Conservation (phyloP, 2,113 vertebrate species). For the Pluvialis apricaria region DNA sequence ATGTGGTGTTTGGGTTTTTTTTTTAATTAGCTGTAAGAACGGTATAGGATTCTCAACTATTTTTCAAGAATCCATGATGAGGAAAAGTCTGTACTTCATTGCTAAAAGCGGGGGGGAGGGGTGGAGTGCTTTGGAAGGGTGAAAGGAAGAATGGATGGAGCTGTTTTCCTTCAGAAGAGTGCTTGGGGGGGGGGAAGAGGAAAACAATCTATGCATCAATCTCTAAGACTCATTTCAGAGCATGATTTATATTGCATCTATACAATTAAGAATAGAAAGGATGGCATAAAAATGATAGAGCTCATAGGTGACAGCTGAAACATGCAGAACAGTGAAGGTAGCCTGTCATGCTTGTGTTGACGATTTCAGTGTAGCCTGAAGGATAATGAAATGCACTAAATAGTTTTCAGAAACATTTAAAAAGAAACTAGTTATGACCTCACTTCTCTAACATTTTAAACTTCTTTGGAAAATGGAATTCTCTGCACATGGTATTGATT, state of each 20-base stretch:
- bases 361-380: neutral
- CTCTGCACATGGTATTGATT: neutral
- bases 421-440: neutral
- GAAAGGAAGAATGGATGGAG: neutral
- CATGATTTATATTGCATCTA: neutral
- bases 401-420: neutral
- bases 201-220: neutral
- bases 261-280: neutral
- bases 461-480: neutral
- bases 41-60: neutral
- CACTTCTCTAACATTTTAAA: neutral
- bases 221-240: neutral
- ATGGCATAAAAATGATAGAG: neutral
- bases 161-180: neutral
- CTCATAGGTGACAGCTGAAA: neutral
- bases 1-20: neutral
- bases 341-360: neutral
- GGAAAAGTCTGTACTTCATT: neutral
- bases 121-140: neutral
- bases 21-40: neutral
- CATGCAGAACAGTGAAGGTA: neutral
- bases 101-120: neutral
- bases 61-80: neutral
- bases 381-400: neutral
- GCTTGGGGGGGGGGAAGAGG: fast-evolving